phyloP scores from a whole-genome alignment of 2,113 vertebrate genomes.

The Perca flavescens region DNA sequence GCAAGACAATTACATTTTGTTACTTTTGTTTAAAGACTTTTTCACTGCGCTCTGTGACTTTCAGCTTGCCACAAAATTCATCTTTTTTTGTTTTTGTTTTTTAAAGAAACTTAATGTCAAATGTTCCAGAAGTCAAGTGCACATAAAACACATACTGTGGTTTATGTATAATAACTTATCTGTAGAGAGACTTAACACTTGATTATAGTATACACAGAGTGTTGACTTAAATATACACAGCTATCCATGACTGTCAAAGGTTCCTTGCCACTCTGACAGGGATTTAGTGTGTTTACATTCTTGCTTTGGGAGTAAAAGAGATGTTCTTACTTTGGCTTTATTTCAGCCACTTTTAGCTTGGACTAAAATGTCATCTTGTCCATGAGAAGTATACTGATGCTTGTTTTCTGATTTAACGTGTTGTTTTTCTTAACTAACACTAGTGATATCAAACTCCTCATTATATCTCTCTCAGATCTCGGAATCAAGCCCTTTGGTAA shows the following conservation, averaged over 20 bases:
- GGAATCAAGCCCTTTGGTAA: neutral
- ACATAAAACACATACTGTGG: slow-evolving; percentile 34
- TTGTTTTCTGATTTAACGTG: slow-evolving; percentile 21
- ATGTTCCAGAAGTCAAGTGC: slow-evolving; percentile 61
- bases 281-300: slow-evolving; percentile 87
- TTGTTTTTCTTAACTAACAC: neutral
- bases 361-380: slow-evolving; percentile 74
- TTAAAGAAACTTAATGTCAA: slow-evolving; percentile 42
- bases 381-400: slow-evolving; percentile 42
- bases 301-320: slow-evolving; percentile 82
- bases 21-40: neutral
- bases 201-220: slow-evolving; percentile 66
- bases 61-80: neutral
- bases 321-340: slow-evolving; percentile 75
- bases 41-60: slow-evolving; percentile 3
- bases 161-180: slow-evolving; percentile 58
- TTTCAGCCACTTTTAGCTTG: slow-evolving; percentile 67
- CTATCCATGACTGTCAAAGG: slow-evolving; percentile 78
- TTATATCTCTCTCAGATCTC: neutral
- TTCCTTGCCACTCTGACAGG: slow-evolving; percentile 77
- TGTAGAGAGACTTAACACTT: slow-evolving; percentile 54
- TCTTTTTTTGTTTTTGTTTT: neutral
- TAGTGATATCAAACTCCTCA: neutral
- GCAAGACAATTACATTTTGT: neutral
- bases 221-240: slow-evolving; percentile 75